Conservation (phyloP, 2,113 vertebrate genomes). For the Eudyptes chrysolophus region DNA sequence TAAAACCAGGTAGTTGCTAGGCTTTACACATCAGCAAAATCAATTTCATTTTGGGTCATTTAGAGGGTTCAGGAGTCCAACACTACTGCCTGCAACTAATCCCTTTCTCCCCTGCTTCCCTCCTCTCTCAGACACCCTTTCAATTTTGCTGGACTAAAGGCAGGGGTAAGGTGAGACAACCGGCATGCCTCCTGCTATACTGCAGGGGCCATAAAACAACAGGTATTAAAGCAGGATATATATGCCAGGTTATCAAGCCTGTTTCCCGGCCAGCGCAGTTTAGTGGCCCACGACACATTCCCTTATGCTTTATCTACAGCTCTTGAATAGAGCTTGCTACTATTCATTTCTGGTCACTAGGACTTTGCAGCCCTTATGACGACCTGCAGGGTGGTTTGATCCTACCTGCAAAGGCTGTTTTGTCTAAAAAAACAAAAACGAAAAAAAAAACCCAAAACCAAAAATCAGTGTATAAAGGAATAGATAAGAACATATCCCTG, state of each 20-base stretch:
- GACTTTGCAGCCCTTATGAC: background rate
- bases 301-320: background rate
- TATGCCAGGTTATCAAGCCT: background rate
- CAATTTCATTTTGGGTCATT: conserved; percentile 22
- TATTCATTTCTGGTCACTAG: background rate
- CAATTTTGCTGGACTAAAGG: background rate
- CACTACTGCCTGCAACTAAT: background rate
- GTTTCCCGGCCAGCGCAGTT: background rate
- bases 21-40: background rate
- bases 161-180: background rate
- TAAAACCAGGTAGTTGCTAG: background rate
- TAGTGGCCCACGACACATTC: background rate
- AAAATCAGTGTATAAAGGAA: background rate
- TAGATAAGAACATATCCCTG: background rate
- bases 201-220: conserved; percentile 13
- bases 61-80: background rate
- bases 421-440: background rate
- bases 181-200: background rate
- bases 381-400: background rate
- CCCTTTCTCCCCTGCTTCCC: background rate
- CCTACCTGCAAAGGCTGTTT: background rate
- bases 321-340: background rate
- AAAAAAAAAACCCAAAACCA: no score
- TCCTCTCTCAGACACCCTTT: background rate
- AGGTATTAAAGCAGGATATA: background rate